phyloP scores from a whole-genome alignment of 2,113 vertebrate species.

The Oncorhynchus nerka region DNA sequence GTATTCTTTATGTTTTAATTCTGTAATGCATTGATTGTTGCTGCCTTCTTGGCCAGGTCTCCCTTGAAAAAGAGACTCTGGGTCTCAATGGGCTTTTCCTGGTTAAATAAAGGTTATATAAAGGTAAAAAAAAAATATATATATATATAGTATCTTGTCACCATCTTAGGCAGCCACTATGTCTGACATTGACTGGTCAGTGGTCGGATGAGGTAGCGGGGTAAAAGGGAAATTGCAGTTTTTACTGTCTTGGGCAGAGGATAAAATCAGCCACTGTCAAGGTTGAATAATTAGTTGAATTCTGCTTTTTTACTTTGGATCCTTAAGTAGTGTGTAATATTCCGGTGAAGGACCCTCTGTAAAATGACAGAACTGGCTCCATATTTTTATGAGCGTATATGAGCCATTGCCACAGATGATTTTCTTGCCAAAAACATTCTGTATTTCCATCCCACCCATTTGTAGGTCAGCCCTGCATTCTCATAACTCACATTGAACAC shows the following conservation, averaged over 20 bases:
- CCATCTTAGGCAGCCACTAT: constrained; percentile 15
- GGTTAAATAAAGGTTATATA: too few relatives aligned
- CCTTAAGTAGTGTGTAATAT: constrained; percentile 4
- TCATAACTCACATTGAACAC: constrained; percentile 7
- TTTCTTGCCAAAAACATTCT: constrained; percentile 5
- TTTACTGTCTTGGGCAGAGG: constrained; percentile 26
- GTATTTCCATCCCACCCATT: constrained; percentile 6
- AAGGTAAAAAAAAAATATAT: too few relatives aligned
- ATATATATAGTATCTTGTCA: constrained; percentile 20
- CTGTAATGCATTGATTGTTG: too few relatives aligned
- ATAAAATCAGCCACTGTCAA: constrained; percentile 30
- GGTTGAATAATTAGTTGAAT: constrained; percentile 27
- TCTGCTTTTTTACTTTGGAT: constrained; percentile 17
- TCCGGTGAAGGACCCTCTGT: constrained; percentile 2
- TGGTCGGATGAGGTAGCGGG: constrained; percentile 16
- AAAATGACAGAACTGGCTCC: constrained; percentile 23
- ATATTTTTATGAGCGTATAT: constrained; percentile 19
- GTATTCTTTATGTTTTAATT: too few relatives aligned
- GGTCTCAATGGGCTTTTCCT: too few relatives aligned
- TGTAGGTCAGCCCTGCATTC: constrained; percentile 19
- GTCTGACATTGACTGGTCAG: constrained; percentile 24
- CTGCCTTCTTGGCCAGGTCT: too few relatives aligned
- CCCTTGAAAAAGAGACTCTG: too few relatives aligned
- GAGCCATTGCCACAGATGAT: constrained; percentile 21
- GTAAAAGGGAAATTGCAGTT: constrained; percentile 20